Evolutionary conservation across 2,113 vertebrate species (phyloP).

Genomic region (Pluvialis apricaria): DNA sequence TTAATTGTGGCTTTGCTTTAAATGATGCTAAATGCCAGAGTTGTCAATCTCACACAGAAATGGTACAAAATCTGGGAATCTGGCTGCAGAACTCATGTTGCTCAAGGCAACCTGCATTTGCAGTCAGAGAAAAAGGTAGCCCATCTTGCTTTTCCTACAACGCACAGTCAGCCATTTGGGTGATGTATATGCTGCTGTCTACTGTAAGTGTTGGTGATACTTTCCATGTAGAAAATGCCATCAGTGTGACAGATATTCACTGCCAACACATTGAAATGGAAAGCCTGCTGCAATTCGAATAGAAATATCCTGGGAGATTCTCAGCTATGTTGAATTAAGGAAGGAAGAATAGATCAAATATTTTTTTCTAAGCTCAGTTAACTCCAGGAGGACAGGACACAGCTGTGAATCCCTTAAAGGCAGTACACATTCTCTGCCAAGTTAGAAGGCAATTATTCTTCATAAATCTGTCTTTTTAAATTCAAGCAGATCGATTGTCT

Average conservation of each 20-base stretch:
- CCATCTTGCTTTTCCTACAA: neutral
- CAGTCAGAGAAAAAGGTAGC: neutral
- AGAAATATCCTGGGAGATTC: constrained; percentile 13
- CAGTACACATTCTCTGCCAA: constrained; percentile 27
- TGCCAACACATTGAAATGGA: constrained; percentile 3
- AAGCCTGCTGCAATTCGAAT: neutral
- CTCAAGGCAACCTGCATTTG: neutral
- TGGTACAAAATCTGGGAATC: neutral
- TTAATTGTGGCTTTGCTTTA: constrained; percentile 21
- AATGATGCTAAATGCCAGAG: constrained; percentile 4
- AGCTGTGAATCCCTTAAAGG: constrained; percentile 47
- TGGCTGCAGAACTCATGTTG: neutral
- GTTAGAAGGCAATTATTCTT: constrained; percentile 28
- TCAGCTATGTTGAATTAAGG: constrained; percentile 14
- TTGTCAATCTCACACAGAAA: constrained; percentile 10
- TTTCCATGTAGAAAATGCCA: constrained; percentile 22
- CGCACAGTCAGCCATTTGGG: neutral
- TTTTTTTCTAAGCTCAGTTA: neutral
- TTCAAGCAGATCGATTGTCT: constrained; percentile 32
- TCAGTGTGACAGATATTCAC: constrained; percentile 2
- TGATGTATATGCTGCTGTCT: constrained; percentile 9
- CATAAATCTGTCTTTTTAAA: constrained; percentile 51
- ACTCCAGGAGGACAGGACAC: constrained; percentile 32
- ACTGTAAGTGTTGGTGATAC: neutral
- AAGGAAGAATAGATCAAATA: constrained; percentile 42